Percentiles rank a stretch among this genome's conserved stretches.
These are phyloP conservation scores for Bicyclus anynana DNA, from an alignment of 1,140 invertebrate genomes.

Conservation along the genomic window DNA sequence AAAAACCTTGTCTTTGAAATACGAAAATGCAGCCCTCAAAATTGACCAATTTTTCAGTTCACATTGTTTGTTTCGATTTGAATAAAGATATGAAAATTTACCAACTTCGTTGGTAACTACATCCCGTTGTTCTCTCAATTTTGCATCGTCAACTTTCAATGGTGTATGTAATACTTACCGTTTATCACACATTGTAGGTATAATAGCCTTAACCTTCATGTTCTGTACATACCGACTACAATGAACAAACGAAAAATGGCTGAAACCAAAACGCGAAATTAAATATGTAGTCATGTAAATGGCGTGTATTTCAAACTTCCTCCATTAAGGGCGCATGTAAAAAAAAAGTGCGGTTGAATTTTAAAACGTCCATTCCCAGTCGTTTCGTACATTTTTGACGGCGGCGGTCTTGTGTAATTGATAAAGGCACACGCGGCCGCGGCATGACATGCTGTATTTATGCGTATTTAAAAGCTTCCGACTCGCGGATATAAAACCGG, in stretches of 20 bases:
- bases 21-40: too few relatives aligned
- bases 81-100: too few relatives aligned
- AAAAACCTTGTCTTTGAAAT: too few relatives aligned
- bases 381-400: conserved; percentile 51
- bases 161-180: too few relatives aligned
- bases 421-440: conserved; percentile 58
- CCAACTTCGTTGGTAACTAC: too few relatives aligned
- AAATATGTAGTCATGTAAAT: conserved; percentile 6
- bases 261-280: not conserved
- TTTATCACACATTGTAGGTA: too few relatives aligned
- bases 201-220: too few relatives aligned
- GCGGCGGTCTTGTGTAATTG: conserved; percentile 59
- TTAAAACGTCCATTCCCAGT: conserved; percentile 47
- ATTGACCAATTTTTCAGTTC: too few relatives aligned
- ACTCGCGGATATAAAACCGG: conserved; percentile 53
- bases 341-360: conserved; percentile 42
- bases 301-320: conserved; percentile 4
- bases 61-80: too few relatives aligned
- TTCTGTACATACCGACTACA: too few relatives aligned
- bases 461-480: conserved; percentile 68
- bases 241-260: not conserved
- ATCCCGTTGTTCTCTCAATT: too few relatives aligned
- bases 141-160: too few relatives aligned
- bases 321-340: not conserved
- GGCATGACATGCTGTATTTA: conserved; percentile 66